Base-by-base conservation (phyloP, 2,888 invertebrate species). In the Unio delphinus region DNA sequence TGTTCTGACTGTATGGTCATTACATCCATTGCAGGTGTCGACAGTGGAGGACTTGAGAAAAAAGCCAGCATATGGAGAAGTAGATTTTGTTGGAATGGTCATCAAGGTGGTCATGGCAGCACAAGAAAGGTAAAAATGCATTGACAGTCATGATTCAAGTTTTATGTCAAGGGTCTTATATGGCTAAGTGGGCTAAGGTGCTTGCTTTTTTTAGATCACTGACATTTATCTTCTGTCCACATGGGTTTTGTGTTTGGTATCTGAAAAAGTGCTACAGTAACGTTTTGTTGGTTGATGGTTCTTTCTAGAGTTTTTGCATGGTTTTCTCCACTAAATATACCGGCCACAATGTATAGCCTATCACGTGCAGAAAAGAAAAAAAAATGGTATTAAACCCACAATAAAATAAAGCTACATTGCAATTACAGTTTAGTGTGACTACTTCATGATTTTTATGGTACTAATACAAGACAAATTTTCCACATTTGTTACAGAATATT, bases 11-110 rank as follows among this genome's bases (percentile, higher is more conserved):
- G 18, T 62, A 20, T 34, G 15, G 5, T 45, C 23, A 65, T 30
- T 65, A 28, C n/a, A 8, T 54, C 26, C 60, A 55, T 58, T 62
- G 5, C 71, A 83, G 83, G 79, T 81, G 1, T 76, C 78, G 61
- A 73, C 62, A 63, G 80, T 82, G n/a, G 63, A 68, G 64, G 83
- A 83, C 56, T 71, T 64, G 30, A 64, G 70, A 28, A 75, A 75
- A 23, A 65, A 87, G 70, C 91, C 92, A 6, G 73, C 87, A 17
- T 94, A 93, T 84, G 92, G 93, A 73, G 95, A 95, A 91, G 91
- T 95, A 75, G 95, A 95, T 89, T 93, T 94, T 17, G 92, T 93
- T 6, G 95, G 95, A 2, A 82, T 94, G 4, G 91, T 95, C 58
- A 91, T 94, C 34, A 89, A 91, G 69, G 90, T 93, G 57, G 65